Evolutionary conservation across 1,140 invertebrate species (phyloP).

Genomic region (Watersipora subatra): DNA sequence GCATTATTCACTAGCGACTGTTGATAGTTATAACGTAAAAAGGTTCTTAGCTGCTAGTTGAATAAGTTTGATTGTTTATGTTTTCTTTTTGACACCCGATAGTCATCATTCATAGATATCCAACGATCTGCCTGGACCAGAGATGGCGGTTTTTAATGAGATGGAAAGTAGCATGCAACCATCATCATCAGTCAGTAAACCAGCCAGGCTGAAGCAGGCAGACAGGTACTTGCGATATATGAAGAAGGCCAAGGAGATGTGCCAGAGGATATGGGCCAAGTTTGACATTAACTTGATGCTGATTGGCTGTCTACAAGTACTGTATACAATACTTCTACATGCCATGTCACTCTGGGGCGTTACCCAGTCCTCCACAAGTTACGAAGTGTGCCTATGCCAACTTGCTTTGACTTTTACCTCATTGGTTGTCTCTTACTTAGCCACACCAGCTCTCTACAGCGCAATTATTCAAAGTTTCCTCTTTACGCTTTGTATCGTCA

Average conservation of each 20-base stretch:
- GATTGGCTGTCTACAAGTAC: conserved; percentile 22
- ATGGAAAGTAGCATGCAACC: background rate
- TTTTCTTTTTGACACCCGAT: background rate
- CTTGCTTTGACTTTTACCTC: background rate
- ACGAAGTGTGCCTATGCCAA: background rate
- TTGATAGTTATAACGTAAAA: too few relatives aligned
- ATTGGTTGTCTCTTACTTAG: background rate
- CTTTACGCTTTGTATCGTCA: background rate
- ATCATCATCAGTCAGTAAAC: conserved; percentile 9
- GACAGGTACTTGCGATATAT: conserved; percentile 18
- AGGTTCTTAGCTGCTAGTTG: too few relatives aligned
- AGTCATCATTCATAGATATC: background rate
- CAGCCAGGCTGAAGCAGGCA: background rate
- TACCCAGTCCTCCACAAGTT: background rate
- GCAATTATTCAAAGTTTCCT: background rate
- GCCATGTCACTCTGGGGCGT: background rate
- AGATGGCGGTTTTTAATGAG: background rate
- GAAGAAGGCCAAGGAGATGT: conserved; percentile 19
- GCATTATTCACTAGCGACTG: too few relatives aligned
- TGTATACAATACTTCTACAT: background rate
- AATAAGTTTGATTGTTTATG: too few relatives aligned
- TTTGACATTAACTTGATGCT: conserved; percentile 29
- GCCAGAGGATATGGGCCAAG: conserved; percentile 33
- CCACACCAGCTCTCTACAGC: background rate
- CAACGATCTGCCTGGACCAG: background rate